phyloP scores from a whole-genome alignment of 2,113 vertebrate genomes.

The Zosterops borbonicus region DNA sequence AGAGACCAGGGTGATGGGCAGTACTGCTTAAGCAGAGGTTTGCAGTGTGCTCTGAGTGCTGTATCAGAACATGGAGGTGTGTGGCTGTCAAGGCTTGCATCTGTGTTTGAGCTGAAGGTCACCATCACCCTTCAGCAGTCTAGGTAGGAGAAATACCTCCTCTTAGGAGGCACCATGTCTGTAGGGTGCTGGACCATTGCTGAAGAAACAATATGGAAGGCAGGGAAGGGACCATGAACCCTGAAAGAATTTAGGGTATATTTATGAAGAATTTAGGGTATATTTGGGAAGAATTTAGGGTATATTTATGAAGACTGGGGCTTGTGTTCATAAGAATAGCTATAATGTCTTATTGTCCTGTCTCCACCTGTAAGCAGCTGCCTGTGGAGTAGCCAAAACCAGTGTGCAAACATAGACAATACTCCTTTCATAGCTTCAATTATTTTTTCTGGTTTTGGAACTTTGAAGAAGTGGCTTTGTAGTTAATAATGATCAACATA shows the following conservation, averaged over 20 bases:
- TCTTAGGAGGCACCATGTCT: background rate
- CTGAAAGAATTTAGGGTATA: background rate
- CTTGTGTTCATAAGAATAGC: background rate
- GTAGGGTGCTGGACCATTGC: background rate
- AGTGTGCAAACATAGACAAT: background rate
- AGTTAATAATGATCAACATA: background rate
- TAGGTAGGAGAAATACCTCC: background rate
- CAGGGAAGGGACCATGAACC: background rate
- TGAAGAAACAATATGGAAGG: background rate
- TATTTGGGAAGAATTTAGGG: background rate
- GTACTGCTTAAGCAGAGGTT: accelerated
- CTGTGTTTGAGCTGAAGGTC: background rate
- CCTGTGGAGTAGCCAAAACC: background rate
- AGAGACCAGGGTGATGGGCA: accelerated
- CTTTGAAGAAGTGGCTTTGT: background rate
- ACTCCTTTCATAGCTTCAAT: background rate
- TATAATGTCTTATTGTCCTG: background rate
- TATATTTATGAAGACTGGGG: background rate
- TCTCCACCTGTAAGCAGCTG: background rate
- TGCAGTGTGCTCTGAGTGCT: background rate
- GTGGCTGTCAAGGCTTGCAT: background rate
- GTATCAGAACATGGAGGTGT: accelerated
- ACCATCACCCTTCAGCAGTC: background rate
- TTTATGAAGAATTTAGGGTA: background rate
- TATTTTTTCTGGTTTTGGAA: background rate